phyloP scores from a whole-genome alignment of 1,140 invertebrate species.

The Lanistes nyassanus region DNA sequence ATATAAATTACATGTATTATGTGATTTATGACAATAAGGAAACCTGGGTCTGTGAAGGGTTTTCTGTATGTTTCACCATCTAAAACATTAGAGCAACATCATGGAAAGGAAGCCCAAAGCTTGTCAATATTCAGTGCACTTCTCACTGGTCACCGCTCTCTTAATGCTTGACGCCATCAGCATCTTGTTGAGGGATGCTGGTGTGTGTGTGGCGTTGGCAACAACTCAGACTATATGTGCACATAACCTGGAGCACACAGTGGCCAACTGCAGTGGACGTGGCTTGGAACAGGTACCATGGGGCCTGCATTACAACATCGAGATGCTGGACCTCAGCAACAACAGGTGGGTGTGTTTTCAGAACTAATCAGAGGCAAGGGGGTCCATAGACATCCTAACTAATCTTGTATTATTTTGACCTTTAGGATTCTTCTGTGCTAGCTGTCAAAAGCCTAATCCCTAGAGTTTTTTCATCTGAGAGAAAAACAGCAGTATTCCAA shows the following conservation, averaged over 20 bases:
- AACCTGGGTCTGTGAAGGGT: not conserved
- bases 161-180: not conserved
- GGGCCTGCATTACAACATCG: constrained; percentile 48
- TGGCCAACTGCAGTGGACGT: constrained; percentile 51
- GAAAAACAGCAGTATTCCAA: too few relatives aligned
- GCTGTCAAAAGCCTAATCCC: too few relatives aligned
- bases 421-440: too few relatives aligned
- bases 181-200: not conserved
- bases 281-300: constrained; percentile 45
- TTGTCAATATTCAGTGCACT: too few relatives aligned
- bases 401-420: too few relatives aligned
- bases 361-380: too few relatives aligned
- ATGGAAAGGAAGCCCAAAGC: too few relatives aligned
- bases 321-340: constrained; percentile 47
- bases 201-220: not conserved
- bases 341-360: constrained; percentile 33
- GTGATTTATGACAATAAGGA: too few relatives aligned
- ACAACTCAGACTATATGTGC: constrained; percentile 12
- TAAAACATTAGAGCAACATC: not conserved
- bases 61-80: not conserved
- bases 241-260: constrained; percentile 34
- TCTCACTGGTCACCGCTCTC: not conserved
- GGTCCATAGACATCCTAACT: too few relatives aligned
- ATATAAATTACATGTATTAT: too few relatives aligned
- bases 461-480: too few relatives aligned